These are phyloP conservation scores for Polypedilum pembai DNA, from an alignment of 1,140 invertebrate species.

Conservation along the genomic window DNA sequence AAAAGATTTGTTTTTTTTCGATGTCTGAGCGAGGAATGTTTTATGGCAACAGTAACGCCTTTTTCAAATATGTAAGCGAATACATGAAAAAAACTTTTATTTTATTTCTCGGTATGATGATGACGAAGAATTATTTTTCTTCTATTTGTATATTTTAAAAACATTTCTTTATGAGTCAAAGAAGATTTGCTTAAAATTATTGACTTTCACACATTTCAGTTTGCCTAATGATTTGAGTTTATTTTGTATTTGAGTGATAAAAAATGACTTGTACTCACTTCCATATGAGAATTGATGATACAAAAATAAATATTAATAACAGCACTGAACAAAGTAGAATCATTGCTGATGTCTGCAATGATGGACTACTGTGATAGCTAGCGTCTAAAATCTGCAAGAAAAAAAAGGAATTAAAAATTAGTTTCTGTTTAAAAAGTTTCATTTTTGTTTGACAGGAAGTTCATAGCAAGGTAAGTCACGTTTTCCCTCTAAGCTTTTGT, in stretches of 20 bases:
- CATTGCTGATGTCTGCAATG: slow-evolving; percentile 65
- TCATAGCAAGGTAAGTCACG: background rate
- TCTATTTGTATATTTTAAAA: no score
- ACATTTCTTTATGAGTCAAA: no score
- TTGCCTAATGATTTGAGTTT: background rate
- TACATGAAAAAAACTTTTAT: no score
- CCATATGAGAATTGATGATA: slow-evolving; percentile 68
- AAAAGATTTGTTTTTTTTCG: no score
- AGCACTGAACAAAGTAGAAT: slow-evolving; percentile 67
- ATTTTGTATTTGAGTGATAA: background rate
- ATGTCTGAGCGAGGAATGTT: no score
- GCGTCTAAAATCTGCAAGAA: slow-evolving; percentile 70
- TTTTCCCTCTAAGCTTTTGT: background rate
- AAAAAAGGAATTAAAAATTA: slow-evolving; percentile 33
- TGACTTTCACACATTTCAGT: background rate
- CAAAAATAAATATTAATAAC: slow-evolving; percentile 60
- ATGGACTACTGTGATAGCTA: slow-evolving; percentile 66
- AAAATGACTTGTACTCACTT: slow-evolving; percentile 55
- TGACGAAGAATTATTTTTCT: no score
- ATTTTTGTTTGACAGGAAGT: background rate
- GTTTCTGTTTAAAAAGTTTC: background rate
- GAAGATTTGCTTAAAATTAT: no score
- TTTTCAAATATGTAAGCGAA: no score
- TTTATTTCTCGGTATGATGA: no score
- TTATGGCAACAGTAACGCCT: no score